Evolutionary conservation across 37 sponge, comb jelly and placozoan genomes (phyloP).

Genomic region (Mnemiopsis leidyi): DNA sequence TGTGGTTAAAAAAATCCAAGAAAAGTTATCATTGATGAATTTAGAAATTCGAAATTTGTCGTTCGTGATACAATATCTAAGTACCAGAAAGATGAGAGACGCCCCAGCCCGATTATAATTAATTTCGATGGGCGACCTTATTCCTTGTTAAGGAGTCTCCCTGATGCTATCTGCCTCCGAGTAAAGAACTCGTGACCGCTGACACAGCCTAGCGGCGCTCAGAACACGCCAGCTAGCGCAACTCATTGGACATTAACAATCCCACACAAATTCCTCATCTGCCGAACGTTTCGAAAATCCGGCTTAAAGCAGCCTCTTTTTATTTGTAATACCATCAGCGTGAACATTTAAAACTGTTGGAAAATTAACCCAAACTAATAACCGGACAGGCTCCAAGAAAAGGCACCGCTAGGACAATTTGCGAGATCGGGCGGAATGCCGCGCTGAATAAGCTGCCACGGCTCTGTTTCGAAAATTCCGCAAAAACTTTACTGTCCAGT

Average conservation of each 20-base stretch:
- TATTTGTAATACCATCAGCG: no score
- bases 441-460: not conserved
- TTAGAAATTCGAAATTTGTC: not conserved
- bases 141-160: not conserved
- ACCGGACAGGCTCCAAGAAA: not conserved
- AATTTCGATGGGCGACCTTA: not conserved
- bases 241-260: not conserved
- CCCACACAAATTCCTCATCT: not conserved
- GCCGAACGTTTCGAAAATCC: not conserved
- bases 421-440: not conserved
- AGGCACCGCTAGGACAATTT: not conserved
- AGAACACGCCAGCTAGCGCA: not conserved
- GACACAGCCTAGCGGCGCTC: no score
- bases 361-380: not conserved
- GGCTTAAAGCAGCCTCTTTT: not conserved
- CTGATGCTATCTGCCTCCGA: not conserved
- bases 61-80: not conserved
- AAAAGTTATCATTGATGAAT: no score
- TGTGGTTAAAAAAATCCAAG: no score
- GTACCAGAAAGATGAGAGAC: not conserved
- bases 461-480: no score
- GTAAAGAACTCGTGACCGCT: not conserved
- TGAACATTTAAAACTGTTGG: not conserved
- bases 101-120: not conserved
- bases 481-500: no score